Conservation (phyloP, 2,888 invertebrate genomes). For the Limnephilus rhombicus region DNA sequence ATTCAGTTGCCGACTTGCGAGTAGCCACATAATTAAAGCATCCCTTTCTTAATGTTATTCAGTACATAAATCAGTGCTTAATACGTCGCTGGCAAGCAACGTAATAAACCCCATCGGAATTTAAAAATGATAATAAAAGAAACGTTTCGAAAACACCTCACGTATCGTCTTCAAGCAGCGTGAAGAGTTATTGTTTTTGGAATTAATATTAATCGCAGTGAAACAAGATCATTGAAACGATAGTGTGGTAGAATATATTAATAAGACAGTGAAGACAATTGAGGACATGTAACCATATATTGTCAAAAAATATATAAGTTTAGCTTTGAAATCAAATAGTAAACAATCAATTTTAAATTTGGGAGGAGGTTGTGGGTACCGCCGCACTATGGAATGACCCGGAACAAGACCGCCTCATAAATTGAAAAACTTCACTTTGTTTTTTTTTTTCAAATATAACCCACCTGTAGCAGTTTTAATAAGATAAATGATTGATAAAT, state of each 20-base stretch:
- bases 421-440: too few relatives aligned
- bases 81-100: not conserved
- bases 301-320: too few relatives aligned
- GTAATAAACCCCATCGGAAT: not conserved
- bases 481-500: too few relatives aligned
- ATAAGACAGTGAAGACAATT: not conserved
- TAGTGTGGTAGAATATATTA: constrained; percentile 18
- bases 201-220: not conserved
- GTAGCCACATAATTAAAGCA: not conserved
- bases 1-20: not conserved
- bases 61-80: constrained; percentile 4
- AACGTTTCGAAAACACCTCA: not conserved
- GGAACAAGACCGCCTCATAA: too few relatives aligned
- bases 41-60: constrained; percentile 14
- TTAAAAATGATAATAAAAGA: not conserved
- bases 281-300: not conserved
- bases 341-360: too few relatives aligned
- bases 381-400: too few relatives aligned
- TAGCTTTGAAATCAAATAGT: too few relatives aligned
- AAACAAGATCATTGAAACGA: constrained; percentile 26
- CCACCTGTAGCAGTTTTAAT: too few relatives aligned
- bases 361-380: too few relatives aligned
- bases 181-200: not conserved
- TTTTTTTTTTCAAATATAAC: too few relatives aligned
- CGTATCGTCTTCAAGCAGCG: constrained; percentile 13